Percentiles rank a stretch among this genome's conserved stretches.
Conservation (phyloP, 2,888 invertebrate species). For the Tolmerus cingulatus region DNA sequence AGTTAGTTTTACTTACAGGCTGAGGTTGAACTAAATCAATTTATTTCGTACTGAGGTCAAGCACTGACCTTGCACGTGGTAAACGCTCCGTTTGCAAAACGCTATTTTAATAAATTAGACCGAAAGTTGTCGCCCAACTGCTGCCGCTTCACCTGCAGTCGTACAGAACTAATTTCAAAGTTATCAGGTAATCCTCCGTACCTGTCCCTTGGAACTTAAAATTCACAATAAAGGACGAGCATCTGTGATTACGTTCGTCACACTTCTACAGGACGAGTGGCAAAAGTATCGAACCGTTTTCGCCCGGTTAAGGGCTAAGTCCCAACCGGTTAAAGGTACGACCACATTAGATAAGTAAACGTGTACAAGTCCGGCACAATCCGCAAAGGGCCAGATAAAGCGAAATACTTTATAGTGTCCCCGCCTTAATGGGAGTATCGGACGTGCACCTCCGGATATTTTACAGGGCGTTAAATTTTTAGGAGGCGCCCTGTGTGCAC, state of each 20-base stretch:
- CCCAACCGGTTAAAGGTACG: conserved; percentile 25
- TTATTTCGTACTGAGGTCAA: not conserved
- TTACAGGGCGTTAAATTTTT: conserved; percentile 35
- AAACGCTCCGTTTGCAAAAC: not conserved
- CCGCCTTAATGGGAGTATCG: conserved; percentile 24
- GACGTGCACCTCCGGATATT: conserved; percentile 33
- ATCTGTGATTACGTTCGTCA: conserved; percentile 44
- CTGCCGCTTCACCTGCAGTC: not conserved
- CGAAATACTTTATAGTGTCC: conserved; percentile 42
- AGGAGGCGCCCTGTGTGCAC: not conserved
- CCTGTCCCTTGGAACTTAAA: conserved; percentile 38
- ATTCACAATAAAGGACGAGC: conserved; percentile 44
- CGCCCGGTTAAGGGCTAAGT: conserved; percentile 23
- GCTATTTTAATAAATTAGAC: not conserved
- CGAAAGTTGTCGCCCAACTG: not conserved
- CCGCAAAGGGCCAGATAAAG: conserved; percentile 34
- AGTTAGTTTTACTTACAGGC: not conserved
- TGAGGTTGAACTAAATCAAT: not conserved
- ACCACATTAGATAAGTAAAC: conserved; percentile 27
- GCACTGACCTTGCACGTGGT: not conserved
- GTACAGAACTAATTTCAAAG: conserved; percentile 36
- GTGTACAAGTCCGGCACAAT: not conserved
- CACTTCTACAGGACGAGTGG: conserved; percentile 31
- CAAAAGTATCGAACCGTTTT: conserved; percentile 20
- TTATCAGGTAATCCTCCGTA: conserved; percentile 36